Evolutionary conservation across 2,888 invertebrate species (phyloP).

Genomic region (Aromia moschata): DNA sequence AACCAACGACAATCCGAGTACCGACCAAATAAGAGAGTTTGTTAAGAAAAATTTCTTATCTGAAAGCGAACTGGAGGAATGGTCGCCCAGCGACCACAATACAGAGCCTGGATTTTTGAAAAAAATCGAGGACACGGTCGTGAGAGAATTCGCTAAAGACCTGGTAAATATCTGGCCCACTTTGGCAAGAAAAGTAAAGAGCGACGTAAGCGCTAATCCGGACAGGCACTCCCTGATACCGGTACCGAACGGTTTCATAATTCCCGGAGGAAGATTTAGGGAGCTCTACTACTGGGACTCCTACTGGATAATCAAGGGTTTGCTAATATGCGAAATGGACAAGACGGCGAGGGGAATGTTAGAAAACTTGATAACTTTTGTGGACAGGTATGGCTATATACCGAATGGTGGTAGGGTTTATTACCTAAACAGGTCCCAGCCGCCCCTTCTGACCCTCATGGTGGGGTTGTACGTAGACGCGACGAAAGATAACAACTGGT

Average conservation of each 20-base stretch:
- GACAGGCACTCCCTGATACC: slow-evolving; percentile 59
- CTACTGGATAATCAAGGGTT: slow-evolving; percentile 83
- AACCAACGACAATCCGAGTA: slow-evolving; percentile 63
- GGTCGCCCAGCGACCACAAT: slow-evolving; percentile 70
- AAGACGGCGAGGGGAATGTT: slow-evolving; percentile 73
- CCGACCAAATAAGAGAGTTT: slow-evolving; percentile 65
- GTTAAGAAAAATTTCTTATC: slow-evolving; percentile 67
- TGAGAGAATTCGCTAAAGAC: slow-evolving; percentile 69
- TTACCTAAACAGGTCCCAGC: slow-evolving; percentile 76
- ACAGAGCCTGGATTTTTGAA: slow-evolving; percentile 70
- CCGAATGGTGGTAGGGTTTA: slow-evolving; percentile 88
- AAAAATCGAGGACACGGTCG: slow-evolving; percentile 70
- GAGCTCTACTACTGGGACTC: slow-evolving; percentile 90
- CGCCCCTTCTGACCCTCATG: slow-evolving; percentile 77
- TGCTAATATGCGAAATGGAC: slow-evolving; percentile 80
- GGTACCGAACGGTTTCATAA: slow-evolving; percentile 70
- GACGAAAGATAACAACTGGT: slow-evolving; percentile 74
- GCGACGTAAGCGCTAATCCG: slow-evolving; percentile 65
- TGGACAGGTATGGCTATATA: slow-evolving; percentile 74
- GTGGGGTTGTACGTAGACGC: slow-evolving; percentile 72
- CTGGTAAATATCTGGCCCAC: slow-evolving; percentile 72
- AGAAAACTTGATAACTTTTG: slow-evolving; percentile 76
- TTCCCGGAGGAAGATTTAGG: slow-evolving; percentile 76
- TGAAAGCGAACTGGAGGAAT: slow-evolving; percentile 68
- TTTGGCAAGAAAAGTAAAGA: slow-evolving; percentile 70